phyloP scores from a whole-genome alignment of 2,888 invertebrate genomes.

The Drosophila recens region DNA sequence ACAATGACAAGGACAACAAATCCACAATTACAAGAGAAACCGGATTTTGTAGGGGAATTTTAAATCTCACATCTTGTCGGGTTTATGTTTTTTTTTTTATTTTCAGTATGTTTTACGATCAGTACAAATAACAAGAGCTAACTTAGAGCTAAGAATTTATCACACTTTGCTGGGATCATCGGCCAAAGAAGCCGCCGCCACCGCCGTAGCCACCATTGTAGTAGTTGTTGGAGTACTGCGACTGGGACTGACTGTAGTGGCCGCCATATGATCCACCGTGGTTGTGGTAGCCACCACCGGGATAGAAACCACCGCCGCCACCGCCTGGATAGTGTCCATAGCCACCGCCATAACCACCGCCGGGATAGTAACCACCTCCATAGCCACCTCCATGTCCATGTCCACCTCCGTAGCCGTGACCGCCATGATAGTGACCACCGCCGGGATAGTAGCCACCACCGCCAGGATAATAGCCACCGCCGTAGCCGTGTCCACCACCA shows the following conservation, averaged over 20 bases:
- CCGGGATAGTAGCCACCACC: slow-evolving; percentile 64
- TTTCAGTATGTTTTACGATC: slow-evolving; percentile 26
- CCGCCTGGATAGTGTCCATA: slow-evolving; percentile 64
- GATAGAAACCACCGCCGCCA: slow-evolving; percentile 57
- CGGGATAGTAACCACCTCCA: slow-evolving; percentile 53
- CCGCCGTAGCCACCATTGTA: slow-evolving; percentile 74
- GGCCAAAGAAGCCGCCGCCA: slow-evolving; percentile 69
- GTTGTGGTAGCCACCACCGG: slow-evolving; percentile 66
- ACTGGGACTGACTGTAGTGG: slow-evolving; percentile 71
- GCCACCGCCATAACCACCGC: slow-evolving; percentile 64
- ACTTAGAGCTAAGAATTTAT: slow-evolving; percentile 34
- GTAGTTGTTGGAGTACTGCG: slow-evolving; percentile 72
- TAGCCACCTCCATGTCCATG: slow-evolving; percentile 56
- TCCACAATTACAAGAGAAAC: slow-evolving; percentile 54
- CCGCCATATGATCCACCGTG: slow-evolving; percentile 77
- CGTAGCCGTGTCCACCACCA: slow-evolving; percentile 55
- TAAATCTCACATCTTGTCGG: slow-evolving; percentile 29
- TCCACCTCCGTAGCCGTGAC: slow-evolving; percentile 55
- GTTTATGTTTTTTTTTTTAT: slow-evolving; percentile 12
- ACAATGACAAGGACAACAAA: slow-evolving; percentile 62
- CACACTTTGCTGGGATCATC: slow-evolving; percentile 34
- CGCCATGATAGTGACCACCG: slow-evolving; percentile 65
- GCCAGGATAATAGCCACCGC: slow-evolving; percentile 62
- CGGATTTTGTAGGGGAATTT: slow-evolving; percentile 62
- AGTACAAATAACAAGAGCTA: slow-evolving; percentile 51